Evolutionary conservation across 2,888 invertebrate genomes (phyloP).

Genomic region (Nebria salina): DNA sequence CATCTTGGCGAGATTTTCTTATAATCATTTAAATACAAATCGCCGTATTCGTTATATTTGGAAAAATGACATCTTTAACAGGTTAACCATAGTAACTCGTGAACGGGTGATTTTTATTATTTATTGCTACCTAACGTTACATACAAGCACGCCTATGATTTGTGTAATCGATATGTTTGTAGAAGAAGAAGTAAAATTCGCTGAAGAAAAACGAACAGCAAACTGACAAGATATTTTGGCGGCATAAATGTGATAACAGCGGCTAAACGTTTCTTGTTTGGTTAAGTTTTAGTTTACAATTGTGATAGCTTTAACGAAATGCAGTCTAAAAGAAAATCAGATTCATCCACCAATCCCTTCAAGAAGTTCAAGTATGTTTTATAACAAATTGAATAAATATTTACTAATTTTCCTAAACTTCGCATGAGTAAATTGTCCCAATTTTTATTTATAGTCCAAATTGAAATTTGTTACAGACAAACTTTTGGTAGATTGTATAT

Average conservation of each 20-base stretch:
- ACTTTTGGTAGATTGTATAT: too few relatives aligned
- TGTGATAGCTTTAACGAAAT: conserved; percentile 13
- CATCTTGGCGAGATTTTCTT: conserved; percentile 61
- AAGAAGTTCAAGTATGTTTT: conserved; percentile 43
- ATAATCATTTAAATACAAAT: conserved; percentile 38
- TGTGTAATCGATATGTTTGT: conserved; percentile 38
- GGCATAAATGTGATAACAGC: conserved; percentile 19
- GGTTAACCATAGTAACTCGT: conserved; percentile 47
- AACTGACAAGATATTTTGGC: conserved; percentile 27
- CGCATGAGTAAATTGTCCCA: too few relatives aligned
- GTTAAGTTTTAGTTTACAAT: background rate
- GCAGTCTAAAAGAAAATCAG: conserved; percentile 32
- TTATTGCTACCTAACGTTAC: background rate
- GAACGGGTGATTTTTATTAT: background rate
- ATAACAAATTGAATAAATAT: background rate
- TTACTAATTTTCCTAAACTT: too few relatives aligned
- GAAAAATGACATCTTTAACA: conserved; percentile 43
- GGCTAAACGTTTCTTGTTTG: background rate
- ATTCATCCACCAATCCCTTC: conserved; percentile 20
- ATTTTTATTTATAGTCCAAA: too few relatives aligned
- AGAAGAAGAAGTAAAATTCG: conserved; percentile 27
- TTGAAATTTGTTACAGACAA: too few relatives aligned
- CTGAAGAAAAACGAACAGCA: background rate
- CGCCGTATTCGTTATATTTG: conserved; percentile 21
- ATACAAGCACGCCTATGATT: conserved; percentile 39